Base-by-base conservation (phyloP, 2,888 invertebrate genomes). In the Tetramorium bicarinatum region DNA sequence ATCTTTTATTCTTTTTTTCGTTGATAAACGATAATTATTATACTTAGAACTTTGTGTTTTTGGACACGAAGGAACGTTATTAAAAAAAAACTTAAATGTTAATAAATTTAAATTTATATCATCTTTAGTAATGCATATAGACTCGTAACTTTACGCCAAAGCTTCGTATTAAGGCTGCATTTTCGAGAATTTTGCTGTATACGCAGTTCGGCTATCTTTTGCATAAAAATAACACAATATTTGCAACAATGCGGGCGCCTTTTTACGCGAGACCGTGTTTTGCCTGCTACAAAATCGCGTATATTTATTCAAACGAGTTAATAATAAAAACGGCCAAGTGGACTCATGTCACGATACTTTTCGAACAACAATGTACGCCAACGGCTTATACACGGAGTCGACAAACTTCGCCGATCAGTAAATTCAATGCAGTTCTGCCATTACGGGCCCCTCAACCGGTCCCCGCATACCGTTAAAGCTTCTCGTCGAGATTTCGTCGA, bases 321-420 rank as follows among this genome's bases (percentile, higher is more conserved):
- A 81, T 77, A 86, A 83, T 38, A 62, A 77, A 81, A 84, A 77
- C 34, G 64, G 47, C 47, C 52, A 74, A 67, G 56, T 75, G 79
- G 47, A 83, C 82, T 59, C 56, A 61, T 49, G 72, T 41, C 83
- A 25, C 59, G 29, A 18, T 44, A 62, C 8, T 18, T 21, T 79
- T 72, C 47, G 66, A 49, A 47, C 47, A 66, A 67, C 72, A 84
- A 87, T 54, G 15, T 72, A 64, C 25, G 59, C 71, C 34, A 87
- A 84, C 80, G 80, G 59, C 54, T 82, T 71, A 29, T 25, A 41
- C 52, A 77, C 61, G 62, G 61, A 69, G 49, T 38, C 74, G 76
- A 87, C 77, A 72, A 76, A 71, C 76, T 66, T 59, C 67, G 52
- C 34, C 56, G 87, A 69, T 82, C 71, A 67, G 81, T 86, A 86